phyloP scores from a whole-genome alignment of 1,140 invertebrate species.

The Sinonovacula constricta region DNA sequence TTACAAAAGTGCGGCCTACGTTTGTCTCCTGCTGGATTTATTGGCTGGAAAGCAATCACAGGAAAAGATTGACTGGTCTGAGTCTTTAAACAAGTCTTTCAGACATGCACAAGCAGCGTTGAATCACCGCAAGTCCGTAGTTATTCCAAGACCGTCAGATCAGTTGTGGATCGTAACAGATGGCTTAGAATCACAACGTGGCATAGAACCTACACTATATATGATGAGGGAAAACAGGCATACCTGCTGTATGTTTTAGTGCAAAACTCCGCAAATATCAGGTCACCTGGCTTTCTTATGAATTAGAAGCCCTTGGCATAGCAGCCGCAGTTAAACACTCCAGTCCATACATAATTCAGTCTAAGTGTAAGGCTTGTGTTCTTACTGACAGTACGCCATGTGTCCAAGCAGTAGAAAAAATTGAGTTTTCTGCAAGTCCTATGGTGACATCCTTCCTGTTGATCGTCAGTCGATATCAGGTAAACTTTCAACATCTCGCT shows the following conservation, averaged over 20 bases:
- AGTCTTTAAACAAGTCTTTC: slow-evolving; percentile 17
- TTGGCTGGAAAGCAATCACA: slow-evolving; percentile 29
- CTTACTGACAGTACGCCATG: slow-evolving; percentile 56
- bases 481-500: slow-evolving; percentile 30
- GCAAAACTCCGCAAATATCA: slow-evolving; percentile 37
- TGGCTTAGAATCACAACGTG: slow-evolving; percentile 11
- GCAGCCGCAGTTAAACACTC: slow-evolving; percentile 53
- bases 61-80: slow-evolving; percentile 46
- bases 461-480: slow-evolving; percentile 24
- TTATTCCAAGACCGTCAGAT: slow-evolving; percentile 24
- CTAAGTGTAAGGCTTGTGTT: slow-evolving; percentile 8
- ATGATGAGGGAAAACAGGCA: slow-evolving; percentile 12
- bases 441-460: slow-evolving; percentile 49
- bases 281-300: slow-evolving; percentile 14
- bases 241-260: slow-evolving; percentile 52
- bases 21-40: background rate
- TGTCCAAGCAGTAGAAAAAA: slow-evolving; percentile 34
- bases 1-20: background rate
- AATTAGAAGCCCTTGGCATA: slow-evolving; percentile 16
- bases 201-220: slow-evolving; percentile 37
- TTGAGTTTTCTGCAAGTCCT: slow-evolving; percentile 55
- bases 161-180: slow-evolving; percentile 56
- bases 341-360: slow-evolving; percentile 54
- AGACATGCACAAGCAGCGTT: slow-evolving; percentile 5
- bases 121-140: background rate